phyloP scores from a whole-genome alignment of 1,140 invertebrate genomes.

The Anthonomus grandis region DNA sequence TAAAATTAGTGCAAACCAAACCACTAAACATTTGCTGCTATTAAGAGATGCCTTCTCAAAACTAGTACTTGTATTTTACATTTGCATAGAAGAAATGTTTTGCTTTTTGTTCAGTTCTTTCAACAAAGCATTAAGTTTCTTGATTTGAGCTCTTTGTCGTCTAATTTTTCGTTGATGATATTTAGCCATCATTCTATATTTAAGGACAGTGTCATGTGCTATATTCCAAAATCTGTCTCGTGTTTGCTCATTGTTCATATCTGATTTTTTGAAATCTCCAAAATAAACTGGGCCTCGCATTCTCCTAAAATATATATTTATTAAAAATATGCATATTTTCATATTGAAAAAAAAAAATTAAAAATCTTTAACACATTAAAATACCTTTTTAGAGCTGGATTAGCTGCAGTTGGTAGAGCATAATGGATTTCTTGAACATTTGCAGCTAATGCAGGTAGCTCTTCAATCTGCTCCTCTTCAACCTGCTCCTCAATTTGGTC shows the following conservation, averaged over 20 bases:
- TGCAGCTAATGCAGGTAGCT: no score
- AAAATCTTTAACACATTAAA: not conserved
- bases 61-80: no score
- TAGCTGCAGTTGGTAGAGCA: no score
- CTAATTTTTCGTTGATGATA: slow-evolving; percentile 4
- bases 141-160: not conserved
- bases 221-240: slow-evolving; percentile 3
- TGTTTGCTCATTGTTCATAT: not conserved
- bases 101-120: not conserved
- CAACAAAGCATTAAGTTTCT: not conserved
- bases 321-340: no score
- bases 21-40: no score
- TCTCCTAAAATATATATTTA: not conserved
- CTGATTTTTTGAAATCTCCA: slow-evolving; percentile 3
- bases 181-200: not conserved
- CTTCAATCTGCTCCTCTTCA: no score
- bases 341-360: not conserved
- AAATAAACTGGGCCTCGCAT: not conserved
- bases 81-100: not conserved
- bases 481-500: no score
- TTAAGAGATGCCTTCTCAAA: no score
- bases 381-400: not conserved
- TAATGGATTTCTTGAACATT: no score
- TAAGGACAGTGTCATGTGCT: not conserved
- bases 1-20: no score